A percentile compares a stretch with the other conserved stretches of the same genome.
Conservation (phyloP, 2,113 vertebrate genomes). For the Oxyura jamaicensis region DNA sequence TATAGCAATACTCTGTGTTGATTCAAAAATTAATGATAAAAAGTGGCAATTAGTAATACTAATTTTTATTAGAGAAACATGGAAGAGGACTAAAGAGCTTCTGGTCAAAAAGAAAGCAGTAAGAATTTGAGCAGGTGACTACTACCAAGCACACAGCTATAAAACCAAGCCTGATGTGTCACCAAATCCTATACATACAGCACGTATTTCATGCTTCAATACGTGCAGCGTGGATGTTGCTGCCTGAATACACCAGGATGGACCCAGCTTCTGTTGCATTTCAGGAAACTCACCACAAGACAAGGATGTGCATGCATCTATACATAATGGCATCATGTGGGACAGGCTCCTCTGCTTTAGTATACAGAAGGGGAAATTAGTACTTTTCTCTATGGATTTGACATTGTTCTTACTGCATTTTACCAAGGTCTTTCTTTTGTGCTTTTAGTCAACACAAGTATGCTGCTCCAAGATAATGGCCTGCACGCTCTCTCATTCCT, state of each 20-base stretch:
- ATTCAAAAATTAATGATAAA: constrained; percentile 54
- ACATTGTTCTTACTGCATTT: not conserved
- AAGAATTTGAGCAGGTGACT: not conserved
- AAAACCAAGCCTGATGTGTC: not conserved
- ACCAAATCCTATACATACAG: not conserved
- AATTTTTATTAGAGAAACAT: constrained; percentile 34
- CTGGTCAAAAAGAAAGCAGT: not conserved
- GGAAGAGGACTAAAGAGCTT: not conserved
- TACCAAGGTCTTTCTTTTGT: not conserved
- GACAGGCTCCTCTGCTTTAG: not conserved
- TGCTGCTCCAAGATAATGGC: not conserved
- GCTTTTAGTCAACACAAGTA: not conserved
- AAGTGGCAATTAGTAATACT: constrained; percentile 40
- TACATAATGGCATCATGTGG: not conserved
- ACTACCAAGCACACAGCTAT: not conserved
- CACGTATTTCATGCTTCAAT: not conserved
- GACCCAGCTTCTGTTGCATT: not conserved
- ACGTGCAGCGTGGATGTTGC: not conserved
- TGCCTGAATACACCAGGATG: not conserved
- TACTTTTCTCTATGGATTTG: not conserved
- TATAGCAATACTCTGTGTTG: constrained; percentile 34
- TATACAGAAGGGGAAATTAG: not conserved
- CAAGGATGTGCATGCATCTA: not conserved
- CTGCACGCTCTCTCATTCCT: not conserved
- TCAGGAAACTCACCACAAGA: not conserved